Evolutionary conservation across 2,113 vertebrate genomes (phyloP), one percentile per base, ranked within the genome.

Genomic region (Varanus komodoensis): DNA sequence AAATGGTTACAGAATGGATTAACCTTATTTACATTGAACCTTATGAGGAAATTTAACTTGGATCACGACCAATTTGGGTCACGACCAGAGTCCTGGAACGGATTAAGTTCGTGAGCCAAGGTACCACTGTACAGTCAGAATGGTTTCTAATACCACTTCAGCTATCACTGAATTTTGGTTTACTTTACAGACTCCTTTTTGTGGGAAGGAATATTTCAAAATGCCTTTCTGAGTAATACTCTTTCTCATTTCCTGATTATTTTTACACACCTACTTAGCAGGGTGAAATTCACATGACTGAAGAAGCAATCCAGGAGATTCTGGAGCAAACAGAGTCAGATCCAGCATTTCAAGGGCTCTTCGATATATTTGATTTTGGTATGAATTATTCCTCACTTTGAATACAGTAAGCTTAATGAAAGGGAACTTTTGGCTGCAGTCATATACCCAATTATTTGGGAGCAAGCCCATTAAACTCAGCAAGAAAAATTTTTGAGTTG

Each of bases 211-310:
- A 50, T 50, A 12, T 48, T 68, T 50, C 3, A n/a, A 50, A 29
- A 64, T 21, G 57, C 32, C 23, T 64, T 81, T 89, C 25, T 48
- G 15, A 61, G 61, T 27, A 23, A 27, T 44, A 68, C 19, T 67
- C 89, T 25, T 82, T 68, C 69, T 89, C 32, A 71, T n/a, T 8
- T 0, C 2, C 29, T 79, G 23, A 71, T 79, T 87, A 2, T 91
- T 81, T 75, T 75, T 89, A 77, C 54, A 71, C 79, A 25, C 50
- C 21, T 92, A 5, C 93, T 25, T 50, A 61, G 91, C 95, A 99
- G 98, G 98, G 97, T 90, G 99, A 99, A 97, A 99, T 99, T 89
- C 99, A 99, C 82, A 99, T 99, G 99, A 98, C 98, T 88, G 98
- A 99, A 90, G 99, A 99, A 93, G 99, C 98, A 88, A 99, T 99